Evolutionary conservation across 2,113 vertebrate species (phyloP).

Genomic region (Taurulus bubalis): DNA sequence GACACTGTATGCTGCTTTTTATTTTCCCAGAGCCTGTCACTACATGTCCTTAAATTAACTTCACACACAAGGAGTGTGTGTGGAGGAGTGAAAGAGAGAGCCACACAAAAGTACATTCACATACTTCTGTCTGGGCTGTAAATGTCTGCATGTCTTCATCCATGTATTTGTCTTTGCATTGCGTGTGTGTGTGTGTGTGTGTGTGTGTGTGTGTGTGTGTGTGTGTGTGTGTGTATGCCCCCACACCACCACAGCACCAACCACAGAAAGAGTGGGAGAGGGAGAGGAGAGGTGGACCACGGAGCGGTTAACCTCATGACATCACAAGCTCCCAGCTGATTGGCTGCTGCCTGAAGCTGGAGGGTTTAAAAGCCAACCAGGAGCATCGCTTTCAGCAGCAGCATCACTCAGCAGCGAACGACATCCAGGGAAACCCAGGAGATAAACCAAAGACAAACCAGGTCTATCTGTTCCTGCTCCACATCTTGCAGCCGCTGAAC

Average conservation of each 20-base stretch:
- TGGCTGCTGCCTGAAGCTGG: conserved; percentile 72
- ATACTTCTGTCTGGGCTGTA: conserved; percentile 64
- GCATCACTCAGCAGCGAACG: conserved; percentile 65
- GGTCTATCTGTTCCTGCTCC: conserved; percentile 26
- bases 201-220: conserved; percentile 29
- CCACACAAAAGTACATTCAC: conserved; percentile 20
- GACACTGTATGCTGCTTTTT: conserved; percentile 43
- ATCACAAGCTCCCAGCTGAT: conserved; percentile 72
- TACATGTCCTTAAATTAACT: conserved; percentile 71
- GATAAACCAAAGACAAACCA: conserved; percentile 48
- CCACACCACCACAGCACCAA: conserved; percentile 71
- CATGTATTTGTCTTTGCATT: conserved; percentile 55
- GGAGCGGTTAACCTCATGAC: conserved; percentile 84
- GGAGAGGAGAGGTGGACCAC: conserved; percentile 77
- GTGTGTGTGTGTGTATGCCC: conserved; percentile 40
- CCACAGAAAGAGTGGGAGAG: conserved; percentile 87
- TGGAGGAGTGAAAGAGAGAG: not conserved
- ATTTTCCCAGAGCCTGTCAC: conserved; percentile 62
- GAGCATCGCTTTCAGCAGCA: conserved; percentile 47
- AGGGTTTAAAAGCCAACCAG: conserved; percentile 81
- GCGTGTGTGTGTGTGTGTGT: not conserved
- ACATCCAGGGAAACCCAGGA: conserved; percentile 59
- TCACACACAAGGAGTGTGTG: conserved; percentile 22
- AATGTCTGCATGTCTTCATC: conserved; percentile 50
- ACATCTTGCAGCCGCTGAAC: conserved; percentile 16